Evolutionary conservation across 2,113 vertebrate species (phyloP).

Genomic region (Passer montanus): DNA sequence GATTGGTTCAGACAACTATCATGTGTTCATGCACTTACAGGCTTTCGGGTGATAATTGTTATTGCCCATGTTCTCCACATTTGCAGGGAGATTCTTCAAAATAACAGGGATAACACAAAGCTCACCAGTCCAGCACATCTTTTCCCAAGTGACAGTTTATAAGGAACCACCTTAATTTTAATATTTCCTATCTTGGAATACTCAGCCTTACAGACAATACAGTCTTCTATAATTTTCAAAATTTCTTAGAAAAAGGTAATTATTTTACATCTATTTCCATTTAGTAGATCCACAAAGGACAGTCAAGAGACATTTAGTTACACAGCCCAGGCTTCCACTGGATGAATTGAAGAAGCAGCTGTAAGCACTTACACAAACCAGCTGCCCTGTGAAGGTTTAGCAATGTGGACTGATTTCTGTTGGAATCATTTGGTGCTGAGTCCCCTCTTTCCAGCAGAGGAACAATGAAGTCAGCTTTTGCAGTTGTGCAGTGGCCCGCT

Average conservation of each 20-base stretch:
- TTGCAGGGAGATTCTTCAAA: background rate
- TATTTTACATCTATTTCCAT: background rate
- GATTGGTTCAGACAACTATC: background rate
- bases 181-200: background rate
- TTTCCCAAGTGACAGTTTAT: background rate
- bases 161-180: background rate
- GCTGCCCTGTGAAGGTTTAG: background rate
- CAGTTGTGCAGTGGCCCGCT: background rate
- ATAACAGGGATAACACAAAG: background rate
- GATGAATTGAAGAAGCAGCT: background rate
- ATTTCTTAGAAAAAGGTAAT: background rate
- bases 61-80: background rate
- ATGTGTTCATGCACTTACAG: background rate
- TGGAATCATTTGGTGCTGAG: background rate
- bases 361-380: background rate
- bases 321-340: background rate
- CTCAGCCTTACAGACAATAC: background rate
- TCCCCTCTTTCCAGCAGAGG: background rate
- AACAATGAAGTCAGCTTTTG: background rate
- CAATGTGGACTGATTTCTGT: background rate
- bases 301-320: background rate
- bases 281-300: background rate
- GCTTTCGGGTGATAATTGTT: background rate
- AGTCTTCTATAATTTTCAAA: background rate
- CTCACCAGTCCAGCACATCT: background rate